A percentile compares a stretch with the other conserved stretches of the same genome.
Evolutionary conservation across 1,140 invertebrate species (phyloP).

Genomic region (Pentalonia nigronervosa): DNA sequence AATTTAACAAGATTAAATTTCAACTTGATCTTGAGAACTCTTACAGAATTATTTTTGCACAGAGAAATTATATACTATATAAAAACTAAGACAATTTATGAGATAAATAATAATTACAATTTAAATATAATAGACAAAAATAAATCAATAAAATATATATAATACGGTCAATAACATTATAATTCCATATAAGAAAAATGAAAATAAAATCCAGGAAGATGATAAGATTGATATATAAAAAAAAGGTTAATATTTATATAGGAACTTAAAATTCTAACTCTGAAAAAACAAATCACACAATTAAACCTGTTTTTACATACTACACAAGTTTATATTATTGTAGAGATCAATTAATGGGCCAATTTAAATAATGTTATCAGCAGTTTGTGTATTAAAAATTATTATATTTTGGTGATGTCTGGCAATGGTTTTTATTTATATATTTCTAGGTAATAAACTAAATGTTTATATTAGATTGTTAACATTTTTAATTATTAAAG

Average conservation of each 20-base stretch:
- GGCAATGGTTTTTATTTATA: conserved; percentile 15
- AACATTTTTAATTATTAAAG: not conserved
- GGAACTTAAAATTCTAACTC: conserved; percentile 51
- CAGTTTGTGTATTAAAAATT: conserved; percentile 1
- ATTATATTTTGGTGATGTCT: conserved; percentile 28
- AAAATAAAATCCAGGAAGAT: conserved; percentile 43
- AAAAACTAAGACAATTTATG: not conserved
- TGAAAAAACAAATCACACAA: conserved; percentile 49
- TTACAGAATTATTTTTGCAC: not conserved
- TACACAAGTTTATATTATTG: not conserved
- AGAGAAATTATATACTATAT: not conserved
- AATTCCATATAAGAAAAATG: not conserved
- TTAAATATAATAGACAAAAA: not conserved
- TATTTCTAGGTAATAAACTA: not conserved
- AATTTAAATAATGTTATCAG: not conserved
- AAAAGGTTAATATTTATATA: conserved; percentile 47
- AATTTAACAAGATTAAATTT: not conserved
- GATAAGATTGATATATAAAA: conserved; percentile 15
- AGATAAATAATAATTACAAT: not conserved
- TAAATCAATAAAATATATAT: not conserved
- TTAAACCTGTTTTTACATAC: conserved; percentile 11
- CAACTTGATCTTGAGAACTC: not conserved
- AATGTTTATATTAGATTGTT: not conserved
- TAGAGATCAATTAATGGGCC: conserved; percentile 41
- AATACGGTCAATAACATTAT: not conserved